Evolutionary conservation across 2,113 vertebrate genomes (phyloP).

Genomic region (Coryphaenoides rupestris): DNA sequence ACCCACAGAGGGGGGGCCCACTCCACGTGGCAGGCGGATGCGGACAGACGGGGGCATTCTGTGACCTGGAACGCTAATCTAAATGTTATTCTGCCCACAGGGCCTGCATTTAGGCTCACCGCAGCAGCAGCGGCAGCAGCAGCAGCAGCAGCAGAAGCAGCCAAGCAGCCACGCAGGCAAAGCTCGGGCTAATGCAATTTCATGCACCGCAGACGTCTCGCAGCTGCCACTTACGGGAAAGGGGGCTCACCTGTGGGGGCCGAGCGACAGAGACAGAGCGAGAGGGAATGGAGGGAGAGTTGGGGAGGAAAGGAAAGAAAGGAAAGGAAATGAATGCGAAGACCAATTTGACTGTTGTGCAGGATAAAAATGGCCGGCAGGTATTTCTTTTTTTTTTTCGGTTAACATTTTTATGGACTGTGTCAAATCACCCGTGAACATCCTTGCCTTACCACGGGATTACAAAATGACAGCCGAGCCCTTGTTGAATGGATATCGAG

Average conservation of each 20-base stretch:
- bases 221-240: constrained; percentile 42
- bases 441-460: constrained; percentile 29
- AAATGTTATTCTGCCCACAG: constrained; percentile 54
- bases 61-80: constrained; percentile 21
- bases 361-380: constrained; percentile 52
- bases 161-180: constrained; percentile 34
- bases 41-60: constrained; percentile 13
- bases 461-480: constrained; percentile 40
- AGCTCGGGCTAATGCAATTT: constrained; percentile 63
- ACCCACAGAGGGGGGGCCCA: too few relatives aligned
- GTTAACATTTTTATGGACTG: constrained; percentile 62
- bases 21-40: constrained; percentile 4
- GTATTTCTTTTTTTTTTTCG: constrained; percentile 55
- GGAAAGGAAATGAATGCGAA: constrained; percentile 19
- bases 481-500: constrained; percentile 17
- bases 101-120: constrained; percentile 44
- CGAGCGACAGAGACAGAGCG: constrained; percentile 5
- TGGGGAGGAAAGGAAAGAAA: neutral
- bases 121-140: too few relatives aligned
- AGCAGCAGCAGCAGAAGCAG: constrained; percentile 40
- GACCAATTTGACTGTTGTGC: constrained; percentile 39
- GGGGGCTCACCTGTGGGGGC: constrained; percentile 28
- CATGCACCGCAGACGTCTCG: constrained; percentile 45
- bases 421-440: constrained; percentile 60
- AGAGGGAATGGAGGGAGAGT: neutral